Evolutionary conservation across 2,888 invertebrate species (phyloP).

Genomic region (Caradrina kadenii): DNA sequence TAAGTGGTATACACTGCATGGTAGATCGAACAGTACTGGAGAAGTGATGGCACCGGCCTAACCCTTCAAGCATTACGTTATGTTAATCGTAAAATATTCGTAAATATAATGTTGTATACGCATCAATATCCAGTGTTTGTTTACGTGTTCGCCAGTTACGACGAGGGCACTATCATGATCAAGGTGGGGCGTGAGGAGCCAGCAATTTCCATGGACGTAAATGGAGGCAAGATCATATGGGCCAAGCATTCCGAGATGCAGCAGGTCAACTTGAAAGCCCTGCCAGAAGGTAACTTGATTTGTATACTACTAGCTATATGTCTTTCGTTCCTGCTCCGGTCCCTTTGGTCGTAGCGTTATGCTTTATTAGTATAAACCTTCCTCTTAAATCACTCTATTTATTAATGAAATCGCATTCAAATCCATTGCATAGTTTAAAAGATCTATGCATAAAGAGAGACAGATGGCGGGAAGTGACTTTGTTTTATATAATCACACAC

Average conservation of each 20-base stretch:
- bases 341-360: no score
- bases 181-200: conserved; percentile 99
- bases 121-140: conserved; percentile 29
- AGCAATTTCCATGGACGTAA: conserved; percentile 99
- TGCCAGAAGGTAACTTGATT: conserved; percentile 92
- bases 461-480: no score
- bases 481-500: no score
- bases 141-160: conserved; percentile 91
- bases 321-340: no score
- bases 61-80: background rate
- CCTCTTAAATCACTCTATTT: no score
- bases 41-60: background rate
- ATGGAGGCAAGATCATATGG: conserved; percentile 99
- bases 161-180: conserved; percentile 98
- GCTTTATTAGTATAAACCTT: no score
- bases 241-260: conserved; percentile 99
- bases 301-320: background rate
- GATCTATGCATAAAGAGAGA: no score
- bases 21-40: no score
- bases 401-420: no score
- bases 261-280: conserved; percentile 97
- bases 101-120: conserved; percentile 36
- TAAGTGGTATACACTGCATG: no score
- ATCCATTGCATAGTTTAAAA: no score
- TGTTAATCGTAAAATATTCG: conserved; percentile 22